phyloP scores from a whole-genome alignment of 2,888 invertebrate species.

The Troides aeacus region DNA sequence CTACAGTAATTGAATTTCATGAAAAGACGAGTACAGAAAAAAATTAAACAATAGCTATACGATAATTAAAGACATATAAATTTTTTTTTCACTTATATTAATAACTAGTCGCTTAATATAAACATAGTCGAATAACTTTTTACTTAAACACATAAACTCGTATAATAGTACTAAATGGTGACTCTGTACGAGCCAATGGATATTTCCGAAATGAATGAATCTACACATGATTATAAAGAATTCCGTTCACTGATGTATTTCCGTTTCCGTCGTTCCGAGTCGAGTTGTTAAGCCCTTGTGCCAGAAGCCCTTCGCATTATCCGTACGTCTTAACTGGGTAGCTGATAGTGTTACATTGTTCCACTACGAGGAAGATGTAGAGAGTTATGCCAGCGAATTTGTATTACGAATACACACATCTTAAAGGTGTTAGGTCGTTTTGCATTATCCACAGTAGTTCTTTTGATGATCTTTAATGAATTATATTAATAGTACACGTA shows the following conservation, averaged over 20 bases:
- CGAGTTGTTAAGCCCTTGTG: conserved; percentile 13
- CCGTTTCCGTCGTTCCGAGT: background rate
- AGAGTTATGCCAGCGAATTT: conserved; percentile 11
- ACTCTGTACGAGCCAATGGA: conserved; percentile 2
- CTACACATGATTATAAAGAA: conserved; percentile 1
- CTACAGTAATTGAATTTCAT: conserved; percentile 48
- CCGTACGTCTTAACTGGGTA: background rate
- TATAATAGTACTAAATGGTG: conserved; percentile 49
- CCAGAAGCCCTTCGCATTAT: background rate
- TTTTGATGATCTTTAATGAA: background rate
- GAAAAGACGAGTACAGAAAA: conserved; percentile 45
- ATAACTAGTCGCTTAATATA: conserved; percentile 52
- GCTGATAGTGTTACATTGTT: conserved; percentile 3
- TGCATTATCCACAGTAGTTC: background rate
- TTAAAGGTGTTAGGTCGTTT: background rate
- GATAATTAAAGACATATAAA: conserved; percentile 40
- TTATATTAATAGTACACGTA: background rate
- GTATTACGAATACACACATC: background rate
- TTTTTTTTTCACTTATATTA: conserved; percentile 27
- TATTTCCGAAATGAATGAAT: background rate
- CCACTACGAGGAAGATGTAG: background rate
- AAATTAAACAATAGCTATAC: conserved; percentile 42
- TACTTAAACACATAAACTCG: conserved; percentile 58
- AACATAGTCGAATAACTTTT: conserved; percentile 58
- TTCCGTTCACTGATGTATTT: conserved; percentile 5